phyloP scores from a whole-genome alignment of 2,113 vertebrate species.

The Felis chaus region DNA sequence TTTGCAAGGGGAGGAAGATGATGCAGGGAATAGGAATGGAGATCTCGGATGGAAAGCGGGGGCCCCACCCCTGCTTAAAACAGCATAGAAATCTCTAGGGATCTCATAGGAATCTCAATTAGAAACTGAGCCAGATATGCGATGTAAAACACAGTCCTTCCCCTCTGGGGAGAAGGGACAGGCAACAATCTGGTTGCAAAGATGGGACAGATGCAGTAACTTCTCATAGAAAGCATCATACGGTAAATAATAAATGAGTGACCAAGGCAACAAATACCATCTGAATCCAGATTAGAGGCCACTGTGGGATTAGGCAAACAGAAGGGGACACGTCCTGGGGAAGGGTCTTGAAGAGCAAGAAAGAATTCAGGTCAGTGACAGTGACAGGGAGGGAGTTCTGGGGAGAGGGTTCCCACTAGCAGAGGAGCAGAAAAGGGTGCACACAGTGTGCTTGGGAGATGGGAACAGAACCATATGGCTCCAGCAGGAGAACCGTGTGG shows the following conservation, averaged over 20 bases:
- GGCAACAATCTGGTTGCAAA: neutral
- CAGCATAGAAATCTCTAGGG: neutral
- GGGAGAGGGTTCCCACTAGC: neutral
- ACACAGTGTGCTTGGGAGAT: fast-evolving
- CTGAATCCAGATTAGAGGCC: neutral
- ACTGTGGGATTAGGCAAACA: neutral
- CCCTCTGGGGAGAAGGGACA: neutral
- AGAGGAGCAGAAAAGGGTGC: neutral
- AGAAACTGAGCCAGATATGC: neutral
- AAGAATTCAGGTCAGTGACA: neutral
- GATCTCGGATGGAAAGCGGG: neutral
- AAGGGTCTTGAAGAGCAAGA: neutral
- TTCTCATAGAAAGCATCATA: neutral
- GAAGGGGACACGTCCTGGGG: neutral
- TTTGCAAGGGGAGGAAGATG: neutral
- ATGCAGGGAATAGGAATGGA: neutral
- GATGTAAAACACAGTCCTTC: neutral
- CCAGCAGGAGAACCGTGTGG: too few relatives aligned
- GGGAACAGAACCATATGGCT: neutral
- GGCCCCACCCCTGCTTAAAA: neutral
- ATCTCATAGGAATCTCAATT: neutral
- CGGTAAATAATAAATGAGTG: neutral
- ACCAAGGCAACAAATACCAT: neutral
- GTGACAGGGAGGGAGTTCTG: too few relatives aligned
- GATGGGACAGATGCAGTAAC: neutral